phyloP scores from a whole-genome alignment of 2,113 vertebrate species.

The Tringa solitaria region DNA sequence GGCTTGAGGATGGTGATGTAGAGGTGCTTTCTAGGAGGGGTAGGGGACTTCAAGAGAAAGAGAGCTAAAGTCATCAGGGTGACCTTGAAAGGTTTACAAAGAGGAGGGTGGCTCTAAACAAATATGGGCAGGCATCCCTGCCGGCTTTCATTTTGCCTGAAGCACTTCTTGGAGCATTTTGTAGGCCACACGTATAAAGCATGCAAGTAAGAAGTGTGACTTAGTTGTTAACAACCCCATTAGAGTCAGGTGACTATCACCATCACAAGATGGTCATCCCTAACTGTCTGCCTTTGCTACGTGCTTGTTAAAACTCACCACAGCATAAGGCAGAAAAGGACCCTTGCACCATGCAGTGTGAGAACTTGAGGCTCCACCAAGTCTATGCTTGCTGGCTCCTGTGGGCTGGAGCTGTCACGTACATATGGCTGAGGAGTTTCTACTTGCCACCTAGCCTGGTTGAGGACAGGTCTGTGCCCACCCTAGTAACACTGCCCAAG shows the following conservation, averaged over 20 bases:
- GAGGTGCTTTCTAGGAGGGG: not conserved
- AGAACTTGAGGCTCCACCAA: not conserved
- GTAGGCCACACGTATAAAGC: not conserved
- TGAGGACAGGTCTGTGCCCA: not conserved
- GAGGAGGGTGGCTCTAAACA: not conserved
- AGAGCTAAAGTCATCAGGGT: not conserved
- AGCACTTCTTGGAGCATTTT: not conserved
- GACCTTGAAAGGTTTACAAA: not conserved
- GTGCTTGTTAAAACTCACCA: not conserved
- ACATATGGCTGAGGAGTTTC: not conserved
- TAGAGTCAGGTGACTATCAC: not conserved
- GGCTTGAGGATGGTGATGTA: not conserved
- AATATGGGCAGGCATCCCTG: not conserved
- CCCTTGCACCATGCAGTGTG: not conserved
- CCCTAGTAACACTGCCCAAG: not conserved
- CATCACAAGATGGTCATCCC: not conserved
- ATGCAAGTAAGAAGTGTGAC: not conserved
- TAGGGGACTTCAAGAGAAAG: not conserved
- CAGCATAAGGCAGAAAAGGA: not conserved
- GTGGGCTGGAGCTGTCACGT: not conserved
- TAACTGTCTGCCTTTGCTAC: not conserved
- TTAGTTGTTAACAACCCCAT: not conserved
- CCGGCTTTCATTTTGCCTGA: not conserved
- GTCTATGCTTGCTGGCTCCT: not conserved
- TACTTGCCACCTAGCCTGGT: not conserved